Evolutionary conservation across 2,113 vertebrate species (phyloP).

Genomic region (Semnopithecus entellus): DNA sequence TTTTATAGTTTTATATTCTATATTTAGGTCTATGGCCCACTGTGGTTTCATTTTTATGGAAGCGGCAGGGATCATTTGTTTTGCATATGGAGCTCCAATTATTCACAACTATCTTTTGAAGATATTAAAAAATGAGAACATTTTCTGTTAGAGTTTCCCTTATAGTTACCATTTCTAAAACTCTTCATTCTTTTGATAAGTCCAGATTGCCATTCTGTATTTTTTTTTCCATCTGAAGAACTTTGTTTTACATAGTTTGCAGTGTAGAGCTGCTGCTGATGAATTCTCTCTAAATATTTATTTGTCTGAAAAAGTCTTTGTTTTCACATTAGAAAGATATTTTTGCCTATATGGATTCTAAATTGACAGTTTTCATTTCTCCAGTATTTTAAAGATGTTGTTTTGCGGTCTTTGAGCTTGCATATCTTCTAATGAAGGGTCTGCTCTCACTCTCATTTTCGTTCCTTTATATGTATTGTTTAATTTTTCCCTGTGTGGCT

Average conservation of each 20-base stretch:
- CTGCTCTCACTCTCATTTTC: not conserved
- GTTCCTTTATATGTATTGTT: not conserved
- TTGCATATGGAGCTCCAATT: too few relatives aligned
- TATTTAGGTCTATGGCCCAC: too few relatives aligned
- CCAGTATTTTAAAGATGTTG: not conserved
- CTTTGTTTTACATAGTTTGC: not conserved
- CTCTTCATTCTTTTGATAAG: too few relatives aligned
- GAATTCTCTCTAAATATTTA: not conserved
- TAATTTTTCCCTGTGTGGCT: not conserved
- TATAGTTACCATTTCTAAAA: too few relatives aligned
- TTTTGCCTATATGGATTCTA: not conserved
- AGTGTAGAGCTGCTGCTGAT: not conserved
- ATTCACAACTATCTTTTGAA: too few relatives aligned
- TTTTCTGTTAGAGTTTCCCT: too few relatives aligned
- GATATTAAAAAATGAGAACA: too few relatives aligned
- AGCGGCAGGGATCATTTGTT: too few relatives aligned
- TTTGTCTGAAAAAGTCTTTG: constrained; percentile 4
- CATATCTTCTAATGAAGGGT: not conserved
- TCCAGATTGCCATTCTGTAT: not conserved
- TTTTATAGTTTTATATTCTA: too few relatives aligned
- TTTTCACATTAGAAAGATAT: constrained; percentile 22
- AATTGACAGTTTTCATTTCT: not conserved
- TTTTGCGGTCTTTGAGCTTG: not conserved
- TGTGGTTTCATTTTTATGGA: constrained; percentile 5
- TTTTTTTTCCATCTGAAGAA: not conserved